phyloP scores from a whole-genome alignment of 2,797 vertebrate species.

The Sebastes iracundus region DNA sequence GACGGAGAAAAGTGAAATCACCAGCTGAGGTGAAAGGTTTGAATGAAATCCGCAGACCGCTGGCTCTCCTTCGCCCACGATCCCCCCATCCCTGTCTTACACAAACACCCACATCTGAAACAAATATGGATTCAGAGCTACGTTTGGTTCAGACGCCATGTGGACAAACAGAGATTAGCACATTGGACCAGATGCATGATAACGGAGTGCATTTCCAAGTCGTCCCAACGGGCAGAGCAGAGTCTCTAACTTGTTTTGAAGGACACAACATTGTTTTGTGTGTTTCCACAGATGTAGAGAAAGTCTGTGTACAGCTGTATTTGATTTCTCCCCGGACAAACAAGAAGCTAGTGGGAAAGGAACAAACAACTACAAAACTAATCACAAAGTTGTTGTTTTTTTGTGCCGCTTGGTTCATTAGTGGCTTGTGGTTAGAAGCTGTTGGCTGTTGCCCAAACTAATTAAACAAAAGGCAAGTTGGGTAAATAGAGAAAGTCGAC shows the following conservation, averaged over 20 bases:
- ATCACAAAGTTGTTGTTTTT: background rate
- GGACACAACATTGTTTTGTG: background rate
- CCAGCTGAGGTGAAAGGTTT: background rate
- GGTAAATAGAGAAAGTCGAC: background rate
- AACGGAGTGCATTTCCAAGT: background rate
- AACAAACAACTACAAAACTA: background rate
- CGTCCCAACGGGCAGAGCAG: background rate
- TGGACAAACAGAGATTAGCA: constrained; percentile 54
- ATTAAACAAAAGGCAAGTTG: background rate
- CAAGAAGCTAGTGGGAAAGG: background rate
- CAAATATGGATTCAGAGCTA: constrained; percentile 27
- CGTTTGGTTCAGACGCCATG: constrained; percentile 34
- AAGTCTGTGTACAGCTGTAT: background rate
- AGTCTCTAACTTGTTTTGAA: background rate
- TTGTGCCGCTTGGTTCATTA: background rate
- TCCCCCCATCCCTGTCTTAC: background rate
- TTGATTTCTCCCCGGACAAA: background rate
- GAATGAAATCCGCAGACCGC: background rate
- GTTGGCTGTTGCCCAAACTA: constrained; percentile 1
- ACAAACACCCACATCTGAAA: constrained; percentile 34
- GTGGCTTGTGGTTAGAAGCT: background rate
- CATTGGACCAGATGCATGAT: constrained; percentile 2
- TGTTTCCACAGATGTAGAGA: background rate
- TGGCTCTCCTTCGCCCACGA: background rate
- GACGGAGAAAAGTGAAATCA: background rate